Evolutionary conservation across 2,888 invertebrate genomes (phyloP), one percentile per base, ranked within the genome.

Genomic region (Cephus pygmeus): DNA sequence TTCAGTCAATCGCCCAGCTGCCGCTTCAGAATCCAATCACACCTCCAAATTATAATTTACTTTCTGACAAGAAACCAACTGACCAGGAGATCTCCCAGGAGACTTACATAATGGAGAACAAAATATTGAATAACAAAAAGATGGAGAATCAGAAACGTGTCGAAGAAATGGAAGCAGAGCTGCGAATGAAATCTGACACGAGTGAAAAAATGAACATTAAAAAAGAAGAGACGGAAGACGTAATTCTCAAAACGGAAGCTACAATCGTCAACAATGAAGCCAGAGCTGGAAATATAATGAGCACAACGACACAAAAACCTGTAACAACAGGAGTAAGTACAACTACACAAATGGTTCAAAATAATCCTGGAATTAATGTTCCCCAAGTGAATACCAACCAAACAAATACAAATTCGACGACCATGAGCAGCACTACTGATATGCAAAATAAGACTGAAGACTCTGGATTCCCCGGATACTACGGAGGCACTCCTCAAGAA

Each of bases 401-500:
- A 23, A 56, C 23, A 9, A 56, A 56, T 2, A 56, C 23, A 23
- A 56, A 56, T 56, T 56, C 56, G 9, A 23, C 56, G 56, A 56
- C 11, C 15, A 12, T 12, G 30, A 36, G 35, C 31, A 34, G 12
- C 12, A 79, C 69, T 30, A 77, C 80, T 73, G 73, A 33, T 34
- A 69, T 30, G 75, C 75, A 78, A 69, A 82, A 83, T 76, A 68
- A 11, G 31, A 83, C 81, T 1, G 75, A 33, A 1, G 77, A 77
- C 76, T 75, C 83, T 0, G 35, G 78, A 0, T 80, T 82, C 74
- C 36, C 79, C 40, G 89, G 88, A 9, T 90, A 90, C 73, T 90
- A 89, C 69, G 87, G 86, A 6, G 91, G 91, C 35, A 79, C 83
- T 81, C 86, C 90, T 0, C 91, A 90, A 77, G 79, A 86, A 12